Conservation (phyloP, 2,888 invertebrate genomes). For the Mylabris sibirica region DNA sequence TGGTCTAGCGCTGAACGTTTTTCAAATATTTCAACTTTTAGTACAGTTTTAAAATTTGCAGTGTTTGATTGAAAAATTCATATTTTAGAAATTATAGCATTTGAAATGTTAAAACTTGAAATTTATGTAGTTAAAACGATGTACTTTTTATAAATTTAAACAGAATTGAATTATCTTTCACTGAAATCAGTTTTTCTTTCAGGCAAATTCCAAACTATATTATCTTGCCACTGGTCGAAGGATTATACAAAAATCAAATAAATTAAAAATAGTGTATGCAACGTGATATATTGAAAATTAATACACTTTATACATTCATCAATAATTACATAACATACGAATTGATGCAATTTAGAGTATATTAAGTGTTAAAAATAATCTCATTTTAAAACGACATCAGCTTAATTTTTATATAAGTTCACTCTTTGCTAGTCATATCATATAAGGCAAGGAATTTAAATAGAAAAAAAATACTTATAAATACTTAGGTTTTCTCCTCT, state of each 20-base stretch:
- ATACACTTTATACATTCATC: conserved; percentile 31
- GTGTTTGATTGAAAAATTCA: too few relatives aligned
- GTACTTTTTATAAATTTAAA: too few relatives aligned
- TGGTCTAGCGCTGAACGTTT: too few relatives aligned
- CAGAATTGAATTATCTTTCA: too few relatives aligned
- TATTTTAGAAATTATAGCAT: too few relatives aligned
- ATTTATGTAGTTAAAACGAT: too few relatives aligned
- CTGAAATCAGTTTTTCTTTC: too few relatives aligned
- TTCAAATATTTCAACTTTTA: too few relatives aligned
- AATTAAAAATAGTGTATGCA: conserved; percentile 19
- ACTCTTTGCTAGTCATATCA: conserved; percentile 31
- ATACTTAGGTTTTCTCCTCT: background rate
- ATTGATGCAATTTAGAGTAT: conserved; percentile 25
- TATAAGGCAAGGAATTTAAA: conserved; percentile 35
- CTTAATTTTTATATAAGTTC: conserved; percentile 29
- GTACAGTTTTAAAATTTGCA: too few relatives aligned
- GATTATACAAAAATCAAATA: background rate
- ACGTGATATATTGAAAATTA: conserved; percentile 31
- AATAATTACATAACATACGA: conserved; percentile 29
- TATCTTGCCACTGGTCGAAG: too few relatives aligned
- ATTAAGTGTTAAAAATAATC: conserved; percentile 32
- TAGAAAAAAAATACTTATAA: conserved; percentile 24
- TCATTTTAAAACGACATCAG: conserved; percentile 27
- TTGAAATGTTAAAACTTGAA: too few relatives aligned
- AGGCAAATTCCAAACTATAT: too few relatives aligned